phyloP scores from a whole-genome alignment of 2,797 vertebrate species.

The Syndactyla subalaris region DNA sequence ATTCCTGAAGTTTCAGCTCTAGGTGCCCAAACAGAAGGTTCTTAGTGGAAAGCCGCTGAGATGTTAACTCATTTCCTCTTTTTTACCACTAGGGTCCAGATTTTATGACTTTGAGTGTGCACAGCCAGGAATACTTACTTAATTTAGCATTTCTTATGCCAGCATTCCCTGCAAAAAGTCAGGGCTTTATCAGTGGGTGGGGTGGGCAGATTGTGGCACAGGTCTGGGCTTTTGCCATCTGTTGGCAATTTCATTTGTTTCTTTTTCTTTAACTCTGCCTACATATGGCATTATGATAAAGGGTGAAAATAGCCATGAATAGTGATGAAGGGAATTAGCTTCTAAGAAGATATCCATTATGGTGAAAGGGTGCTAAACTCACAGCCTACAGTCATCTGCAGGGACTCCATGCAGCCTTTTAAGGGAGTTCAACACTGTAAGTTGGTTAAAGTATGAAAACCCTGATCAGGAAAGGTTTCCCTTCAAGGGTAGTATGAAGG shows the following conservation, averaged over 20 bases:
- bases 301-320: background rate
- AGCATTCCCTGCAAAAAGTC: constrained; percentile 21
- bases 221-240: background rate
- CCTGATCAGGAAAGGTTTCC: background rate
- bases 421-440: background rate
- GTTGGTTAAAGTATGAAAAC: background rate
- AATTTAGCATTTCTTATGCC: background rate
- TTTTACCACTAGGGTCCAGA: background rate
- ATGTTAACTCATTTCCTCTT: background rate
- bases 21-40: background rate
- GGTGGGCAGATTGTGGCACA: background rate
- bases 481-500: background rate
- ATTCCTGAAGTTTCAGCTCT: background rate
- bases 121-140: background rate
- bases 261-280: constrained; percentile 8
- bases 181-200: background rate
- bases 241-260: constrained; percentile 6
- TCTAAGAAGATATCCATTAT: background rate
- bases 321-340: background rate
- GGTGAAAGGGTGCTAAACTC: background rate
- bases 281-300: background rate
- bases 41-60: constrained; percentile 3
- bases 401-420: background rate
- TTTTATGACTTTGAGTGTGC: background rate
- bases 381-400: background rate